Evolutionary conservation across 2,888 invertebrate species (phyloP).

Genomic region (Campaea margaritaria): DNA sequence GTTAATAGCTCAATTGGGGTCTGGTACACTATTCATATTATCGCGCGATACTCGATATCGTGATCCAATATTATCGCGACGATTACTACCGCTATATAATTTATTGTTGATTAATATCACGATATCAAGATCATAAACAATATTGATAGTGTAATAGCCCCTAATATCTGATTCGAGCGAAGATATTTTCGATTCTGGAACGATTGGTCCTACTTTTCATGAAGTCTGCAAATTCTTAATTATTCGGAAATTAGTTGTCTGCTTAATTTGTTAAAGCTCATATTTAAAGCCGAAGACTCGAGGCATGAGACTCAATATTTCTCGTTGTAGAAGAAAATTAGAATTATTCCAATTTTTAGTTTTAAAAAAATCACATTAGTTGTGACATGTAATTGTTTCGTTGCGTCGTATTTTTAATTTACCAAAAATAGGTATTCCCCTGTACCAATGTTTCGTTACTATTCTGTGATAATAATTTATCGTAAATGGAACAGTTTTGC

Average conservation of each 20-base stretch:
- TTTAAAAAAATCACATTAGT: constrained; percentile 18
- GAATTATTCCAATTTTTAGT: constrained; percentile 34
- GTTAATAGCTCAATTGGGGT: too few species aligned
- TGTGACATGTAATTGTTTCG: constrained; percentile 3
- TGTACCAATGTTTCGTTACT: constrained; percentile 51
- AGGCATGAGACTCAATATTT: constrained; percentile 16
- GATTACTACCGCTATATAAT: too few species aligned
- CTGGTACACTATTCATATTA: too few species aligned
- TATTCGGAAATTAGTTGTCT: not conserved
- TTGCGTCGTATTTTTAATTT: constrained; percentile 8
- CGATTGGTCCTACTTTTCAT: too few species aligned
- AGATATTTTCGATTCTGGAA: too few species aligned
- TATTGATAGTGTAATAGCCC: too few species aligned
- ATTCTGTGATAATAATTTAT: constrained; percentile 44
- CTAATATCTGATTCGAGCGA: too few species aligned
- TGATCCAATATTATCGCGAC: too few species aligned
- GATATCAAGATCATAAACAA: too few species aligned
- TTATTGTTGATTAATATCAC: too few species aligned
- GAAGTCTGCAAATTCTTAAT: too few species aligned
- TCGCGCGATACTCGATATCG: too few species aligned
- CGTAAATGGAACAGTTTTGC: constrained; percentile 35
- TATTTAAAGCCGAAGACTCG: constrained; percentile 1
- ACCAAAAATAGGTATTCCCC: constrained; percentile 40
- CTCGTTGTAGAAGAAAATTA: constrained; percentile 26
- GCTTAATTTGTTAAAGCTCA: constrained; percentile 23